Conservation (phyloP, 92 coral and sea anemone species). For the Pocillopora meandrina region DNA sequence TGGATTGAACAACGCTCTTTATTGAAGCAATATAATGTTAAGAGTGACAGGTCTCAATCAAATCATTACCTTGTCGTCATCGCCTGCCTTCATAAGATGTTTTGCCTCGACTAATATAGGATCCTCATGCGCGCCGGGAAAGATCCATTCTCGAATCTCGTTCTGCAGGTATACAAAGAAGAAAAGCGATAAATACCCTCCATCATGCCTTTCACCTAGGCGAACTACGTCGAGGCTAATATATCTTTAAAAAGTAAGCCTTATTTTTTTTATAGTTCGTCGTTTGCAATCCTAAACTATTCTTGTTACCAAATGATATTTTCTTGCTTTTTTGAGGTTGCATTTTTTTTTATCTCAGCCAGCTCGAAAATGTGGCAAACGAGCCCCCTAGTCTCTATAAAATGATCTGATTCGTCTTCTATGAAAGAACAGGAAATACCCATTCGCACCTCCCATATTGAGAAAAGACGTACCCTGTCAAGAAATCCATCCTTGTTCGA, state of each 20-base stretch:
- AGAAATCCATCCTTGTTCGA: constrained; percentile 68
- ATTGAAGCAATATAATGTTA: no score
- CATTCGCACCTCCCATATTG: not conserved
- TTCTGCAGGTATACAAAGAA: constrained; percentile 35
- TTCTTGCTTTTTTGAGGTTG: no score
- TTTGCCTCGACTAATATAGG: constrained; percentile 68
- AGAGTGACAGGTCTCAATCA: constrained; percentile 10
- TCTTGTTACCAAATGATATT: no score
- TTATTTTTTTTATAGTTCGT: no score
- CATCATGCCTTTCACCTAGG: no score
- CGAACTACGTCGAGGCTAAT: no score
- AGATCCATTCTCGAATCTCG: constrained; percentile 70
- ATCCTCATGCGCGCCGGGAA: constrained; percentile 65
- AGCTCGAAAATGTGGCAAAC: no score
- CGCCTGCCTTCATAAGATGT: constrained; percentile 74
- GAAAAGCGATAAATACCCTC: not conserved
- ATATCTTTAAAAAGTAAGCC: no score
- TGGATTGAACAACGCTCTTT: no score
- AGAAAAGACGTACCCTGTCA: constrained; percentile 51
- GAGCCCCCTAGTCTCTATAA: no score
- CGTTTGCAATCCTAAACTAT: no score
- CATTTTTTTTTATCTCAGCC: no score
- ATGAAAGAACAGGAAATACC: not conserved
- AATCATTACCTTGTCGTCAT: constrained; percentile 50
- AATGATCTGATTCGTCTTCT: not conserved